Percentiles rank a stretch among this genome's conserved stretches.
phyloP scores from a whole-genome alignment of 2,113 vertebrate genomes.

The Cololabis saira region DNA sequence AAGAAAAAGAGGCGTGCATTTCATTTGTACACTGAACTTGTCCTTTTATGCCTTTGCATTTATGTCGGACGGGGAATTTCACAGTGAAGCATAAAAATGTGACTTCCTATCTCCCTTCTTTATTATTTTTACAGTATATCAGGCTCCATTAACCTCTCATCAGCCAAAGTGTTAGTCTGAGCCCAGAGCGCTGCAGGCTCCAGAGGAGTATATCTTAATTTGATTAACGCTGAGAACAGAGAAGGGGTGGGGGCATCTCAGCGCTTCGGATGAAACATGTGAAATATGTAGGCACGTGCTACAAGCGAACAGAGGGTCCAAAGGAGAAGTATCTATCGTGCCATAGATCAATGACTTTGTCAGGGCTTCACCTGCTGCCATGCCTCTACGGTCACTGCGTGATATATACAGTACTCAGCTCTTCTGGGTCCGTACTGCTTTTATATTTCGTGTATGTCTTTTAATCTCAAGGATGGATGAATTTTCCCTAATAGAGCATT shows the following conservation, averaged over 20 bases:
- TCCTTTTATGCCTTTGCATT: conserved; percentile 6
- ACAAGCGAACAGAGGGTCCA: conserved; percentile 28
- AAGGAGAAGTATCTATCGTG: conserved; percentile 52
- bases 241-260: conserved; percentile 28
- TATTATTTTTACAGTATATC: conserved; percentile 43
- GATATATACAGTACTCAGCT: conserved; percentile 24
- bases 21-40: conserved; percentile 15
- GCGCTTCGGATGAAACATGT: conserved; percentile 53
- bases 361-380: conserved; percentile 34
- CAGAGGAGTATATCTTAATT: conserved; percentile 66
- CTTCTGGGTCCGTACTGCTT: conserved; percentile 31
- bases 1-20: conserved; percentile 3
- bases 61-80: conserved; percentile 8
- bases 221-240: conserved; percentile 48
- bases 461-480: conserved; percentile 49
- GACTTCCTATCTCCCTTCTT: not conserved
- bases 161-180: conserved; percentile 46
- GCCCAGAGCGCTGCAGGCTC: conserved; percentile 42
- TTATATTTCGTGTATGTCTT: conserved; percentile 50
- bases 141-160: conserved; percentile 73
- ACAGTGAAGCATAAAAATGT: conserved; percentile 29
- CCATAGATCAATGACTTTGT: conserved; percentile 60
- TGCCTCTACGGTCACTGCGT: conserved; percentile 11
- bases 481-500: conserved; percentile 50
- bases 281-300: conserved; percentile 63